Conservation (phyloP, 2,113 vertebrate species). For the Nothocercus julius region DNA sequence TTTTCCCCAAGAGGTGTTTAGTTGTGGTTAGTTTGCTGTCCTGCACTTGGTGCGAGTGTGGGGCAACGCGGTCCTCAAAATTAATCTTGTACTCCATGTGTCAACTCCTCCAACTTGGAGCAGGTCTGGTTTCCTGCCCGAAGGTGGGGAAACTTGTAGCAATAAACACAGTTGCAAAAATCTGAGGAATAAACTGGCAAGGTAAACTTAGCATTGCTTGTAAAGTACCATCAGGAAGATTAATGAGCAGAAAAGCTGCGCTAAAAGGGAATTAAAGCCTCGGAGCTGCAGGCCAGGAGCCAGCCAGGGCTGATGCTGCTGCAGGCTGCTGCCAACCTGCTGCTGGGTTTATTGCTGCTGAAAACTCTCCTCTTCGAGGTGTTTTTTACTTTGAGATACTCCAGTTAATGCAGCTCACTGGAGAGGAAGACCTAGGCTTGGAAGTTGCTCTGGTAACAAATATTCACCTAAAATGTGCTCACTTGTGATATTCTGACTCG, state of each 20-base stretch:
- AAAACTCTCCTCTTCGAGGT: background rate
- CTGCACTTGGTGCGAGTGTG: background rate
- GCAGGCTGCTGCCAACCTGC: background rate
- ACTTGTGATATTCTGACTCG: background rate
- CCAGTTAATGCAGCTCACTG: background rate
- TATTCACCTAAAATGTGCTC: background rate
- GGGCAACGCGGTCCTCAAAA: background rate
- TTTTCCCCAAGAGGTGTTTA: background rate
- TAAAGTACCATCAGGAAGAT: background rate
- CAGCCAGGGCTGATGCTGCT: background rate
- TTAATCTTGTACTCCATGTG: background rate
- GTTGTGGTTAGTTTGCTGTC: too few species aligned
- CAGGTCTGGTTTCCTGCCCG: background rate
- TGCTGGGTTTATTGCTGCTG: background rate
- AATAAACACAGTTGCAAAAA: background rate
- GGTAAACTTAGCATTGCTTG: background rate
- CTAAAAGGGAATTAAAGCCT: background rate
- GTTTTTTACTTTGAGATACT: background rate
- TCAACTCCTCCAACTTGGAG: background rate
- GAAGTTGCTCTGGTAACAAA: background rate
- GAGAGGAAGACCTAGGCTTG: background rate
- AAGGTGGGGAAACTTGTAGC: background rate
- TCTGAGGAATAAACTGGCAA: background rate
- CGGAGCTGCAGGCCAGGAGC: background rate
- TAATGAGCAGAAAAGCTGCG: background rate